phyloP scores from a whole-genome alignment of 2,888 invertebrate genomes.

The Philereme transversata region DNA sequence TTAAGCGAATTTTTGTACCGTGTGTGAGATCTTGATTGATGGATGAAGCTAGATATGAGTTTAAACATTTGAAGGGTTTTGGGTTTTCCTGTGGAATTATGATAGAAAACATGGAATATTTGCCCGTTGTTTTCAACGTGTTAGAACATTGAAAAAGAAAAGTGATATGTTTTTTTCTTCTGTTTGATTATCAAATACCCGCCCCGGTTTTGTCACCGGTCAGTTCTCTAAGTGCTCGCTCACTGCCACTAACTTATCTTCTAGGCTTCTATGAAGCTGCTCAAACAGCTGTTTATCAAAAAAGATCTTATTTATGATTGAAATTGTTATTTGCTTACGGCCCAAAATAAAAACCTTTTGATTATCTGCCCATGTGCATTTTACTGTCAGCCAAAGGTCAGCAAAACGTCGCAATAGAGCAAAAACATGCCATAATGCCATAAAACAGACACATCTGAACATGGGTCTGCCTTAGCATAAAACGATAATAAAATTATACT shows the following conservation, averaged over 20 bases:
- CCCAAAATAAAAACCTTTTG: not conserved
- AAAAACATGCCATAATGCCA: conserved; percentile 29
- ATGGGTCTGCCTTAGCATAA: conserved; percentile 39
- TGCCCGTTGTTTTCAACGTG: too few species aligned
- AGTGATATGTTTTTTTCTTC: too few species aligned
- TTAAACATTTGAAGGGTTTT: not conserved
- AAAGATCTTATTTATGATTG: too few species aligned
- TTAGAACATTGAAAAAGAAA: too few species aligned
- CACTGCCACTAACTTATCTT: too few species aligned
- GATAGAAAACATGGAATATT: not conserved
- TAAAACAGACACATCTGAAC: conserved; percentile 36
- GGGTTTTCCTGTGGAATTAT: conserved; percentile 4
- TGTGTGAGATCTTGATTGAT: conserved; percentile 27
- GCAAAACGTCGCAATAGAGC: conserved; percentile 24
- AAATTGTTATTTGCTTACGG: too few species aligned
- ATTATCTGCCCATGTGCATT: conserved; percentile 22
- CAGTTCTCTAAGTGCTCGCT: too few species aligned
- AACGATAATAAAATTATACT: conserved; percentile 40
- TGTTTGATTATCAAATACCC: too few species aligned
- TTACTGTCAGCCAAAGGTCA: conserved; percentile 24
- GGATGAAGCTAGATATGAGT: conserved; percentile 9
- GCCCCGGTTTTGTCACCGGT: too few species aligned
- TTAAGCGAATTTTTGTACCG: conserved; percentile 21
- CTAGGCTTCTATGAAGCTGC: too few species aligned
- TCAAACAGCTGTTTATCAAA: too few species aligned